These are phyloP conservation scores for Crotalus horridus DNA, from an alignment of 2,113 vertebrate genomes.

Conservation along the genomic window DNA sequence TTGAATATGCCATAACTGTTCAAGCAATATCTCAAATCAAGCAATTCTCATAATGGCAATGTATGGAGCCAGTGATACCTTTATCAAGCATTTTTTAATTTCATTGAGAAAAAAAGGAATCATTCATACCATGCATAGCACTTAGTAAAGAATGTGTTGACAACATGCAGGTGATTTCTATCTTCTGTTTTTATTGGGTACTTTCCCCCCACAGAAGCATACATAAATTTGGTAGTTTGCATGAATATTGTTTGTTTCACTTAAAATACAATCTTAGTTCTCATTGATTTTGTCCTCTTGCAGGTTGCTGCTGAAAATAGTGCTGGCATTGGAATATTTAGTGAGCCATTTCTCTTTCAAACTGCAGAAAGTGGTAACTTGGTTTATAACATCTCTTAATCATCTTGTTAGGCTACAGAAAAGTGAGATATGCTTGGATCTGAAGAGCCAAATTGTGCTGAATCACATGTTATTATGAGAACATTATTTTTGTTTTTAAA, in stretches of 20 bases:
- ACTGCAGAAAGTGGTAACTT: conserved; percentile 92
- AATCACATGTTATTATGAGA: not conserved
- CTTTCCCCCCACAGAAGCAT: not conserved
- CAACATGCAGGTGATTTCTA: not conserved
- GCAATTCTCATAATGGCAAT: not conserved
- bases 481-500: not conserved
- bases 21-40: not conserved
- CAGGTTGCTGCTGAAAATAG: conserved; percentile 90
- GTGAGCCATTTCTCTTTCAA: conserved; percentile 87
- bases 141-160: not conserved
- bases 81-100: not conserved
- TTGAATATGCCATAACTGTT: not conserved
- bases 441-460: not conserved
- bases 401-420: not conserved
- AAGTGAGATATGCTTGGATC: not conserved
- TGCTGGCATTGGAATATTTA: conserved; percentile 83
- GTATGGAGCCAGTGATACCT: not conserved
- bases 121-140: not conserved
- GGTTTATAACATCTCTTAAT: conserved; percentile 20
- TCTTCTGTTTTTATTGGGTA: not conserved
- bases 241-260: not conserved
- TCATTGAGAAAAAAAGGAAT: not conserved
- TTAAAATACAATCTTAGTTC: not conserved
- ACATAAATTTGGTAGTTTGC: not conserved
- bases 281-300: conserved; percentile 33